phyloP scores from a whole-genome alignment of 2,797 vertebrate species.

The Otolemur crassicaudatus region DNA sequence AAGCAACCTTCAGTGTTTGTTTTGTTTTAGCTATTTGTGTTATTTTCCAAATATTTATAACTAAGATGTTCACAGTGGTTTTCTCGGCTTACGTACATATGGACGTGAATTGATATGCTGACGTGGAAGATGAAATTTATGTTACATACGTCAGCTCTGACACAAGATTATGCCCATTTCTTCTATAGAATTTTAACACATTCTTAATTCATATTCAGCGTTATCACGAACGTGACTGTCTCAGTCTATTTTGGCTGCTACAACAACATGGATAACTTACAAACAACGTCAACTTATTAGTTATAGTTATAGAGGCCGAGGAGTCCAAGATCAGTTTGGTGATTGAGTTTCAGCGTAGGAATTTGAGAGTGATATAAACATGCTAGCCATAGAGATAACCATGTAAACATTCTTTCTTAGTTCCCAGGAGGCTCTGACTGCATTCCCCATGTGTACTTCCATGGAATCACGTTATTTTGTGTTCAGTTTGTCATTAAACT shows the following conservation, averaged over 20 bases:
- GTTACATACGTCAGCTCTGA: neutral
- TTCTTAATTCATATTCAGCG: neutral
- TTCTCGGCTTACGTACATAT: neutral
- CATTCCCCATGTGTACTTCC: neutral
- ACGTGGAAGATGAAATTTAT: neutral
- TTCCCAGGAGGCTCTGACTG: neutral
- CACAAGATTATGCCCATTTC: neutral
- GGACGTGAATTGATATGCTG: neutral
- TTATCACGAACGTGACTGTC: neutral
- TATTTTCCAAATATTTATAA: slow-evolving; percentile 3
- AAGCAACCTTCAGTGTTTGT: neutral
- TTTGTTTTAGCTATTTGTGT: neutral
- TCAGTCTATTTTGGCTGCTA: neutral
- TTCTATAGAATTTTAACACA: slow-evolving; percentile 1
- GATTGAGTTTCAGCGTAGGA: neutral
- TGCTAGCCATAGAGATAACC: neutral
- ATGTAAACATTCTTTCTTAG: neutral
- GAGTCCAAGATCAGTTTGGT: neutral
- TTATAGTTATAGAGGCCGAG: neutral
- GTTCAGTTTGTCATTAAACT: neutral
- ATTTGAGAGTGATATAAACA: neutral
- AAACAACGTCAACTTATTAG: neutral
- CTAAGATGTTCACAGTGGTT: neutral
- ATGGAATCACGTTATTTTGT: neutral
- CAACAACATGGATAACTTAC: neutral